phyloP scores from a whole-genome alignment of 2,113 vertebrate species.

The Pituophis catenifer region DNA sequence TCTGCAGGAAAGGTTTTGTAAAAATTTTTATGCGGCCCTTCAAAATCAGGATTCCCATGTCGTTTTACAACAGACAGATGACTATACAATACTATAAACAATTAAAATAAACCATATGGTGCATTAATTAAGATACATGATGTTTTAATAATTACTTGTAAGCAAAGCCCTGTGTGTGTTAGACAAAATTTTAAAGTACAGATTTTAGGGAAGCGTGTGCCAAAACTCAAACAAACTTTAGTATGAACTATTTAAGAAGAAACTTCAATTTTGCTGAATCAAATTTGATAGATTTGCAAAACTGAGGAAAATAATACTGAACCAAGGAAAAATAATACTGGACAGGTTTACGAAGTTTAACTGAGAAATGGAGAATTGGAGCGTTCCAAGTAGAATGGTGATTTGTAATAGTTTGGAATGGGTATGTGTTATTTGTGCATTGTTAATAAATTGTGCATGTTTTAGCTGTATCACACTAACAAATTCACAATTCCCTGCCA shows the following conservation, averaged over 20 bases:
- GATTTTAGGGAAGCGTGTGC: neutral
- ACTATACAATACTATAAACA: neutral
- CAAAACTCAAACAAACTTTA: neutral
- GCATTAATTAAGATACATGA: neutral
- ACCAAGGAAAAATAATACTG: neutral
- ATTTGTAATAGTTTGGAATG: neutral
- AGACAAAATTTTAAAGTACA: neutral
- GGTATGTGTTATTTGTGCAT: neutral
- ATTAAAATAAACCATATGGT: neutral
- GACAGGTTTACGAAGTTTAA: neutral
- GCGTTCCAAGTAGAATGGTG: neutral
- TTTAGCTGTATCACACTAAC: neutral
- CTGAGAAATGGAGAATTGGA: neutral
- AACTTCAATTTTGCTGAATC: neutral
- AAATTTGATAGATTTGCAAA: neutral
- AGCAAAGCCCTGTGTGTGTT: neutral
- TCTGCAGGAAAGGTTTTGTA: neutral
- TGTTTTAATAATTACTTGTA: neutral
- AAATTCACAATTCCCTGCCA: neutral
- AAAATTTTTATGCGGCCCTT: neutral
- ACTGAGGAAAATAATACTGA: neutral
- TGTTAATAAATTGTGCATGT: neutral
- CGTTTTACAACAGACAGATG: neutral
- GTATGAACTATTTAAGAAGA: neutral
- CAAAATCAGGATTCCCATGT: neutral